Evolutionary conservation across 92 coral and sea anemone genomes (phyloP).

Genomic region (Paragorgia papillata): DNA sequence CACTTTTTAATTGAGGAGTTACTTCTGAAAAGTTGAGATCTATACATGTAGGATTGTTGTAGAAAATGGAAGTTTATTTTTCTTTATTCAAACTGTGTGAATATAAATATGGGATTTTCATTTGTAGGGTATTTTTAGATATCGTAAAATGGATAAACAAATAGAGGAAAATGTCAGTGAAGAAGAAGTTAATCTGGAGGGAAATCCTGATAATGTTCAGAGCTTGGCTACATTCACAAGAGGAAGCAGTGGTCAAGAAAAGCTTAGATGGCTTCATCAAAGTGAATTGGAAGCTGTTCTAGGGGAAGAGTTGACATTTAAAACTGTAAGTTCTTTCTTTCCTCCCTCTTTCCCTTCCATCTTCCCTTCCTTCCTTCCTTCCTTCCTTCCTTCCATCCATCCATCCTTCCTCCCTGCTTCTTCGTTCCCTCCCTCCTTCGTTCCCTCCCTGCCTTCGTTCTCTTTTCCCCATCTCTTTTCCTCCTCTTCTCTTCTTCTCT

Average conservation of each 20-base stretch:
- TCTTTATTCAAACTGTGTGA: too few species aligned
- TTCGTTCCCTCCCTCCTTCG: not conserved
- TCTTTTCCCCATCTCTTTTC: not conserved
- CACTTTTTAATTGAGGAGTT: too few species aligned
- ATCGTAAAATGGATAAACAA: not conserved
- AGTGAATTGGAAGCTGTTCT: slow-evolving; percentile 72
- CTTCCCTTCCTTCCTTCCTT: not conserved
- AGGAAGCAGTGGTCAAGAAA: not conserved
- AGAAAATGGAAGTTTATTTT: too few species aligned
- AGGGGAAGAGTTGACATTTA: slow-evolving; percentile 61
- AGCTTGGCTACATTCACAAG: not conserved
- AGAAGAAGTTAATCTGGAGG: not conserved
- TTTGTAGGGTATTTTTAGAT: slow-evolving; percentile 15
- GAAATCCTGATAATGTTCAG: not conserved
- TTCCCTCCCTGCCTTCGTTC: not conserved
- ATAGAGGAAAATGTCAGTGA: not conserved
- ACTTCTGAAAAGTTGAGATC: too few species aligned
- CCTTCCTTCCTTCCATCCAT: not conserved
- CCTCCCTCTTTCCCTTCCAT: not conserved
- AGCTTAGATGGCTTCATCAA: slow-evolving; percentile 80
- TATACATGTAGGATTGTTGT: too few species aligned
- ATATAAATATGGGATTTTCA: not conserved
- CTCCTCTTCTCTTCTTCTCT: not conserved
- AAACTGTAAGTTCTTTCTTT: slow-evolving; percentile 65
- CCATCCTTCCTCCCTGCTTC: not conserved